Percentiles rank a stretch among this genome's conserved stretches.
Conservation (phyloP, 2,113 vertebrate genomes). For the Columba livia region DNA sequence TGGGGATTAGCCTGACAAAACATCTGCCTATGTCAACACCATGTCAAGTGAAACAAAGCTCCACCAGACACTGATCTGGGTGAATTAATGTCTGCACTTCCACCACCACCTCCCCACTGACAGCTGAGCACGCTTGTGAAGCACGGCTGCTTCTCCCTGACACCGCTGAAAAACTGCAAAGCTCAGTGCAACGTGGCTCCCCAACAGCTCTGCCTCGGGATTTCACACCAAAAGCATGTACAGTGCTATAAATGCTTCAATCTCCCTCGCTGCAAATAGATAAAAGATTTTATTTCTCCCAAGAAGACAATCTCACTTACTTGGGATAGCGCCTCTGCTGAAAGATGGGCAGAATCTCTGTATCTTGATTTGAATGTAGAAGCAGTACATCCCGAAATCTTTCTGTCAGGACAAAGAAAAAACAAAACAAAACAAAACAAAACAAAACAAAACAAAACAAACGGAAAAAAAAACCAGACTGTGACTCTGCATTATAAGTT, state of each 20-base stretch:
- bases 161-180: not conserved
- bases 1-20: constrained; percentile 38
- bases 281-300: constrained; percentile 1
- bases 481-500: constrained; percentile 6
- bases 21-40: not conserved
- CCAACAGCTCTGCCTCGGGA: not conserved
- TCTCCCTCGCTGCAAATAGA: not conserved
- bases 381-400: constrained; percentile 88
- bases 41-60: constrained; percentile 15
- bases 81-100: not conserved
- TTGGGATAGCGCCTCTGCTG: constrained; percentile 90
- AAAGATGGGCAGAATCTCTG: constrained; percentile 90
- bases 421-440: not conserved
- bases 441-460: too few species aligned
- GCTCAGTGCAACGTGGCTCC: not conserved
- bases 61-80: not conserved
- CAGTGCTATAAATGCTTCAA: not conserved
- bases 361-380: constrained; percentile 75
- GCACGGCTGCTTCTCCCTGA: not conserved
- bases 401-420: constrained; percentile 75
- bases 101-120: not conserved
- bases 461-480: not conserved
- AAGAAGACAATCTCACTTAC: constrained; percentile 76
- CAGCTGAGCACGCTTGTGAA: not conserved
- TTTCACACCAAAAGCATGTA: not conserved